These are phyloP conservation scores for Oscheius sp. DNA, from an alignment of 1,140 invertebrate genomes.

Conservation along the genomic window DNA sequence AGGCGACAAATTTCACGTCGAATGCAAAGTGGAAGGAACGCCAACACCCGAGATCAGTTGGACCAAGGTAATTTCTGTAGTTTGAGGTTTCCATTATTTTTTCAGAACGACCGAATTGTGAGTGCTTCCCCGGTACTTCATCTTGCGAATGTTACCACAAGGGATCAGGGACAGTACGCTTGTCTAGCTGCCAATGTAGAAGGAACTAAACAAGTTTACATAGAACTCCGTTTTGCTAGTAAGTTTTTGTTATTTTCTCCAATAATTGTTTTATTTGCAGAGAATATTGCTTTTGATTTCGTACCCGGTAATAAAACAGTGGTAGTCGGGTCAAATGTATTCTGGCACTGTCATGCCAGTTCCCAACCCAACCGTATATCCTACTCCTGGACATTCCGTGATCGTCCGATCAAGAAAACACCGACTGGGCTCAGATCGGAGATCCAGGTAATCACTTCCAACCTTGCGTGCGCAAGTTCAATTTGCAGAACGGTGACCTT, in stretches of 20 bases:
- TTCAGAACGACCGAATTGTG: slow-evolving; percentile 36
- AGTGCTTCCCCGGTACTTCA: slow-evolving; percentile 6
- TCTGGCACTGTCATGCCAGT: slow-evolving; percentile 51
- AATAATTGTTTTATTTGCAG: slow-evolving; percentile 6
- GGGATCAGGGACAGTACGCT: slow-evolving; percentile 35
- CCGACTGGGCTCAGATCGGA: slow-evolving; percentile 28
- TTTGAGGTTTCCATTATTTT: neutral
- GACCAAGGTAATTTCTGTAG: slow-evolving; percentile 45
- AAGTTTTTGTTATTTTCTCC: neutral
- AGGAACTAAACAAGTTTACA: slow-evolving; percentile 13
- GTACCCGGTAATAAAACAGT: slow-evolving; percentile 50
- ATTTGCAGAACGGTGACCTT: slow-evolving; percentile 54
- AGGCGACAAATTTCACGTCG: slow-evolving; percentile 30
- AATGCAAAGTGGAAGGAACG: slow-evolving; percentile 40
- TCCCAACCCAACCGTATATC: slow-evolving; percentile 35
- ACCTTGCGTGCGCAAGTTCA: slow-evolving; percentile 18
- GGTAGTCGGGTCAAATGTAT: slow-evolving; percentile 49
- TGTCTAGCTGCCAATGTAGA: slow-evolving; percentile 42
- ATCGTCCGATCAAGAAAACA: slow-evolving; percentile 37
- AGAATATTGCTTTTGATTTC: slow-evolving; percentile 26
- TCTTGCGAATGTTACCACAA: neutral
- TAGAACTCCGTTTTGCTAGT: slow-evolving; percentile 20
- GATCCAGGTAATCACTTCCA: slow-evolving; percentile 35
- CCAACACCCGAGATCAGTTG: slow-evolving; percentile 48
- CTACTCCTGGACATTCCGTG: slow-evolving; percentile 47